Percentiles rank a stretch among this genome's conserved stretches.
Conservation (phyloP, 2,797 vertebrate genomes). For the Trachurus trachurus region DNA sequence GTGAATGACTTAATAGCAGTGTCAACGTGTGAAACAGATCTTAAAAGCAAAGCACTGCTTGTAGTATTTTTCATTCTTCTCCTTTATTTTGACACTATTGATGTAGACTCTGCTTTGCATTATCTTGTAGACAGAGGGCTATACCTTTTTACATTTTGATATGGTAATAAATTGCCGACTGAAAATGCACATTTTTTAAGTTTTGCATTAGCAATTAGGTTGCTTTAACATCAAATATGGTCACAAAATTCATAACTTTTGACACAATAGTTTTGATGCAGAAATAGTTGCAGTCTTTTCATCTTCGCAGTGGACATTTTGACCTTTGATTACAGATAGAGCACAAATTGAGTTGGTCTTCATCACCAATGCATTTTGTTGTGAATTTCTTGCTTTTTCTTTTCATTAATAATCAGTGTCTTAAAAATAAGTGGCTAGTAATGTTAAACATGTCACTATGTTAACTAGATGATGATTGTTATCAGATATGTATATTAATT, state of each 20-base stretch:
- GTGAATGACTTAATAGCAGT: slow-evolving; percentile 25
- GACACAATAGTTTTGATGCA: neutral
- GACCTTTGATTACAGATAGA: neutral
- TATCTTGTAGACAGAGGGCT: neutral
- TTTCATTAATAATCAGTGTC: too few species aligned
- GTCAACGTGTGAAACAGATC: slow-evolving; percentile 5
- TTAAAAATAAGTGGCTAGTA: too few species aligned
- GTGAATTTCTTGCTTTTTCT: neutral
- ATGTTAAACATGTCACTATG: too few species aligned
- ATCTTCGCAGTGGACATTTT: neutral
- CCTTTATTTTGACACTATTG: too few species aligned
- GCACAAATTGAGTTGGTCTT: neutral
- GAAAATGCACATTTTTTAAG: too few species aligned
- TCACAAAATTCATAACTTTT: neutral
- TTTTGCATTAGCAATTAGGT: neutral
- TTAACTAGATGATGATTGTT: too few species aligned
- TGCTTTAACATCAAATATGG: neutral
- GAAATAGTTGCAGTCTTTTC: neutral
- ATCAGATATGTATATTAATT: too few species aligned
- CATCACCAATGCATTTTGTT: neutral
- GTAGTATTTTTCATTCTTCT: neutral
- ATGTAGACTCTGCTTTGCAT: neutral
- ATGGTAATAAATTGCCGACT: neutral
- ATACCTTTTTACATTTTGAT: neutral
- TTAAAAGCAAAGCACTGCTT: neutral